Evolutionary conservation across 2,797 vertebrate species (phyloP), one percentile per base, ranked within the genome.

Genomic region (Hydrolagus colliei): DNA sequence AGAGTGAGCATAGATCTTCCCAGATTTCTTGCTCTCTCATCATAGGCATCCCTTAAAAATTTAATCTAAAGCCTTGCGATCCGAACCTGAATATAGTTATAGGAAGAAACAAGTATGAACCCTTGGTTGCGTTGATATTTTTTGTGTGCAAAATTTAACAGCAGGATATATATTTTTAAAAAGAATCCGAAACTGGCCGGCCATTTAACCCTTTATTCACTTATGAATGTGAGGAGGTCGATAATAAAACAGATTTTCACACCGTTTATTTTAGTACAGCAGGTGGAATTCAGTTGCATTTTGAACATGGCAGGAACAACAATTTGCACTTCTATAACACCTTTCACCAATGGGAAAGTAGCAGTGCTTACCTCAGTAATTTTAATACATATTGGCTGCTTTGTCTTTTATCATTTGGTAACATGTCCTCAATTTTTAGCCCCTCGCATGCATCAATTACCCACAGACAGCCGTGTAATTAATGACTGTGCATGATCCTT

Each of bases 1-100:
- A 93, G 92, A 90, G 91, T 88, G 88, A 88, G 87, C 91, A 91
- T 90, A 89, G 52, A 32, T 90, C 90, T 93, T 93, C 92, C 92
- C 91, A 88, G 91, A 93, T 93, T 91, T 92, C 90, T 91, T 91
- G 87, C 86, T 84, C 27, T 71, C 73, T 93, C 94, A 94, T 94
- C 93, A 85, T 90, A 89, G 88, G 88, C 91, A 79, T 67, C 90
- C 89, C 93, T 92, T 95, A 92, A 95, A 95, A 94, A 93, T 95
- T 95, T 95, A 90, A 95, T 95, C 92, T 92, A 91, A 93, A 93
- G 94, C 93, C 93, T 94, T 93, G 92, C 93, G 94, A 95, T 84
- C 79, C 79, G 71, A 68, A 84, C 79, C 79, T 84, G 27, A 41
- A 84, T 41, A 84, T 71, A 82, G 63, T 32, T 27, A 82, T 20